Percentiles rank a stretch among this genome's conserved stretches.
phyloP scores from a whole-genome alignment of 2,797 vertebrate species.

The Cetoscarus ocellatus region DNA sequence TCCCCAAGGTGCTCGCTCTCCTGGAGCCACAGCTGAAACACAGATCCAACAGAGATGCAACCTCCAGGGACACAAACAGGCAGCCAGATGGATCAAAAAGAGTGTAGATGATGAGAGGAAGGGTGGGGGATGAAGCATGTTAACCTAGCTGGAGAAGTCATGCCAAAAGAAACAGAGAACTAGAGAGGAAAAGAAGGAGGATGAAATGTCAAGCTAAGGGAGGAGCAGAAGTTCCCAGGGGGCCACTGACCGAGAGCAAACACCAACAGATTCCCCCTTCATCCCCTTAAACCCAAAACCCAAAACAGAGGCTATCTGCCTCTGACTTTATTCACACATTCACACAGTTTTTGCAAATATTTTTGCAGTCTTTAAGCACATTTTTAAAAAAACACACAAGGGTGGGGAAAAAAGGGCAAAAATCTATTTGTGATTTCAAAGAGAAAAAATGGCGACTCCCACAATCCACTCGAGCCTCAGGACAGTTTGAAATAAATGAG shows the following conservation, averaged over 20 bases:
- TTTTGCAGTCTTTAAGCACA: not conserved
- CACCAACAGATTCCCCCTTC: constrained; percentile 51
- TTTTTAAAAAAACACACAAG: constrained; percentile 2
- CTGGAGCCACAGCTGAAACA: constrained; percentile 47
- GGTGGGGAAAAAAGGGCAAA: constrained; percentile 5
- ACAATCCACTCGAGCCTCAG: constrained; percentile 44
- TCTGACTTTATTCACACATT: not conserved
- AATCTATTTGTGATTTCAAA: constrained; percentile 40
- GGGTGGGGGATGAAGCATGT: constrained; percentile 40
- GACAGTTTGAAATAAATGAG: constrained; percentile 50
- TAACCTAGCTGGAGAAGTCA: constrained; percentile 40
- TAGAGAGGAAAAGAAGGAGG: constrained; percentile 32
- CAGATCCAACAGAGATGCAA: constrained; percentile 43
- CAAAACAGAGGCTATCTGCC: constrained; percentile 28
- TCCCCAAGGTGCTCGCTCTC: constrained; percentile 30
- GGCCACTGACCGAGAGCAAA: constrained; percentile 51
- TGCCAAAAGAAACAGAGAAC: constrained; percentile 54
- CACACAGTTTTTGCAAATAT: constrained; percentile 27
- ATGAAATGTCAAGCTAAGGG: constrained; percentile 59
- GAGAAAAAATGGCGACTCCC: constrained; percentile 30
- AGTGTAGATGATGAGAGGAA: constrained; percentile 44
- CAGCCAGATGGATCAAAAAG: constrained; percentile 54
- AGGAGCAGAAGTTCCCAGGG: constrained; percentile 38
- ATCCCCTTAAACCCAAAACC: constrained; percentile 35
- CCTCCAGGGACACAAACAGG: constrained; percentile 49